Conservation (phyloP, 2,888 invertebrate species). For the Aphidius colemani region DNA sequence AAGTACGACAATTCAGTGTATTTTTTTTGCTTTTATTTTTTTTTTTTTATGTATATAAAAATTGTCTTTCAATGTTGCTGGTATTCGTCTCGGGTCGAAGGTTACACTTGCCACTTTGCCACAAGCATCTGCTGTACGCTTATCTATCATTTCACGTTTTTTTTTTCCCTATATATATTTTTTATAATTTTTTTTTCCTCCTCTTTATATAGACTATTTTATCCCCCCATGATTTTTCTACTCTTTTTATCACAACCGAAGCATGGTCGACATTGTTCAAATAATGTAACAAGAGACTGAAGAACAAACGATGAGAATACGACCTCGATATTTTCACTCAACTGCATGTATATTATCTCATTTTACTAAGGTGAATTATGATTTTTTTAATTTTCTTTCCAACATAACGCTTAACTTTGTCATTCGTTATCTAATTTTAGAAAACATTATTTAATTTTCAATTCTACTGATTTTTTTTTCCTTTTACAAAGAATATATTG, state of each 20-base stretch:
- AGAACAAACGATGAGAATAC: constrained; percentile 9
- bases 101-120: constrained; percentile 30
- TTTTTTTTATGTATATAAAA: no score
- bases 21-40: no score
- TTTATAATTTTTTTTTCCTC: constrained; percentile 9
- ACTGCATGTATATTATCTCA: constrained; percentile 19
- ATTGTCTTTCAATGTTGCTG: background rate
- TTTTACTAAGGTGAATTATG: background rate
- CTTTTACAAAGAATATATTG: no score
- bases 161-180: constrained; percentile 1
- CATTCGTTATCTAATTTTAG: background rate
- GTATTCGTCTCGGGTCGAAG: constrained; percentile 23
- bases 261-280: constrained; percentile 20
- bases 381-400: constrained; percentile 10
- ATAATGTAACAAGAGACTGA: constrained; percentile 1
- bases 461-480: background rate
- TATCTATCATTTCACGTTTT: constrained; percentile 1
- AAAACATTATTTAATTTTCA: background rate
- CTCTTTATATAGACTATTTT: constrained; percentile 1
- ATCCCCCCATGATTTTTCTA: background rate
- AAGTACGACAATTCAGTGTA: constrained; percentile 7
- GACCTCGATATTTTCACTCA: constrained; percentile 24
- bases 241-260: background rate
- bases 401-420: background rate
- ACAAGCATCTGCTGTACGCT: constrained; percentile 23